phyloP scores from a whole-genome alignment of 2,113 vertebrate species.

The Microcebus jonahi region DNA sequence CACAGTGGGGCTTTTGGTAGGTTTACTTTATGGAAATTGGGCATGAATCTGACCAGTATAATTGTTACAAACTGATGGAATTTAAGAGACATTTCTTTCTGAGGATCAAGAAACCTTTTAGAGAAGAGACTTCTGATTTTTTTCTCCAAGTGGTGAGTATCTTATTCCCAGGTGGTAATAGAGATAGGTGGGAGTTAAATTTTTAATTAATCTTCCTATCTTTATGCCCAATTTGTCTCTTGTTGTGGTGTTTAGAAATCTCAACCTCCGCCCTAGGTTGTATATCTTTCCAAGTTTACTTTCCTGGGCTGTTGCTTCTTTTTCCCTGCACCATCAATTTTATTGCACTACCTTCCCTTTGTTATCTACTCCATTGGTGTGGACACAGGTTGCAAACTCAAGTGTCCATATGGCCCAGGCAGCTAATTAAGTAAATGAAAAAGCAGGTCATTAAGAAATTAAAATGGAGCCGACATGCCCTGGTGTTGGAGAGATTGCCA shows the following conservation, averaged over 20 bases:
- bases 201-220: background rate
- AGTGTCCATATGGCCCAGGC: background rate
- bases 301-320: background rate
- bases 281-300: background rate
- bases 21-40: background rate
- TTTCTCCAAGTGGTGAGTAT: background rate
- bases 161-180: background rate
- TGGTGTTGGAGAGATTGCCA: background rate
- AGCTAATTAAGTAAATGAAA: background rate
- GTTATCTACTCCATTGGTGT: background rate
- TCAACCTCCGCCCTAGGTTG: fast-evolving
- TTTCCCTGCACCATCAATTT: background rate
- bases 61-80: background rate
- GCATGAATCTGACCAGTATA: background rate
- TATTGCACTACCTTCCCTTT: background rate
- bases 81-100: background rate
- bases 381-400: background rate
- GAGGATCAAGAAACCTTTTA: background rate
- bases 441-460: background rate
- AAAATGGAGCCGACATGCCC: background rate
- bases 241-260: background rate
- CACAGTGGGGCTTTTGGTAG: background rate
- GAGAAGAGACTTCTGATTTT: background rate
- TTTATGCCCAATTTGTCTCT: background rate
- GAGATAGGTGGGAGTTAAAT: background rate